These are phyloP conservation scores for Scophthalmus maximus DNA, from an alignment of 2,113 vertebrate species.

Conservation along the genomic window DNA sequence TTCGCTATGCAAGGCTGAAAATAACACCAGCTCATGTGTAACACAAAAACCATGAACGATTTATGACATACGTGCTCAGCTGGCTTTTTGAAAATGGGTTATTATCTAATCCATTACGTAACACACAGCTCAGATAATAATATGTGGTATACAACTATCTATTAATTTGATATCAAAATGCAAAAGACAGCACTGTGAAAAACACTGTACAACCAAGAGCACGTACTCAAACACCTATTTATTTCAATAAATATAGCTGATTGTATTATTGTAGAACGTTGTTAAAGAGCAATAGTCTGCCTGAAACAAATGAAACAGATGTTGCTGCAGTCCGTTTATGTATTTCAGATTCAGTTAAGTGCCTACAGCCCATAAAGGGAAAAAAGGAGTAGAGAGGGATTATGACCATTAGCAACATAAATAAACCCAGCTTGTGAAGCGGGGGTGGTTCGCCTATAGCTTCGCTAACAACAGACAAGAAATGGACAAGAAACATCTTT, in stretches of 20 bases:
- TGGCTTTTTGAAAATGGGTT: neutral
- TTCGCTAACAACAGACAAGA: neutral
- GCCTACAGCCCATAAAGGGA: neutral
- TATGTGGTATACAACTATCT: constrained; percentile 17
- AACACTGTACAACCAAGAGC: neutral
- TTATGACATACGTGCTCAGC: neutral
- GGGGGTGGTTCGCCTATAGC: too few species aligned
- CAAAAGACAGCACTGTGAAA: neutral
- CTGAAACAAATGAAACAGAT: neutral
- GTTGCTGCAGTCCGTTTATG: neutral
- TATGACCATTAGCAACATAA: neutral
- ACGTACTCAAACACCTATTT: neutral
- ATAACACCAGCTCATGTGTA: neutral
- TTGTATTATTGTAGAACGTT: neutral
- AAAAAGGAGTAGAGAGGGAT: neutral
- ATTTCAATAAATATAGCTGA: neutral
- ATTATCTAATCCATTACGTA: constrained; percentile 13
- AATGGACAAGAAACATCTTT: neutral
- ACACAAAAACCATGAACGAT: neutral
- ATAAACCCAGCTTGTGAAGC: neutral
- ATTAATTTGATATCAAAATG: constrained; percentile 25
- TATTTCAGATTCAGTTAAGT: neutral
- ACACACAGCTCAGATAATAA: constrained; percentile 3
- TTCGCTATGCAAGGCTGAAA: neutral
- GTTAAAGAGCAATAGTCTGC: neutral